Percentiles rank a stretch among this genome's conserved stretches.
Conservation (phyloP, 2,113 vertebrate genomes). For the Phrynocephalus versicolor region DNA sequence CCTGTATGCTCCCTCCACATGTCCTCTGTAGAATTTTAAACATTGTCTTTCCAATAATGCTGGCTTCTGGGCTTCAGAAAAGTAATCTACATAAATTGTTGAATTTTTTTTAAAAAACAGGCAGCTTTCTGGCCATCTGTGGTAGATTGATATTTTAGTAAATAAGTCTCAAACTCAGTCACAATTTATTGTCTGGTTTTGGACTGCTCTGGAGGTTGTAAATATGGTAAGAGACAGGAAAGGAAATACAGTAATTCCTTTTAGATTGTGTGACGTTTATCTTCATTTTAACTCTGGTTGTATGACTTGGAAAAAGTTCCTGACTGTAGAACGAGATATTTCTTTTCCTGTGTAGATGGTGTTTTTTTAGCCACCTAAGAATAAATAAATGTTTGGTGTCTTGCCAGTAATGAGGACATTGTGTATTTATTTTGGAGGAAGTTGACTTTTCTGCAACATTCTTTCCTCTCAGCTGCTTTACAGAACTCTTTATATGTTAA, state of each 20-base stretch:
- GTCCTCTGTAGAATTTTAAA: background rate
- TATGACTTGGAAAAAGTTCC: background rate
- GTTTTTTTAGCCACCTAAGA: background rate
- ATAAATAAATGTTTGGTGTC: background rate
- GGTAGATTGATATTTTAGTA: background rate
- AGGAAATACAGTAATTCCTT: background rate
- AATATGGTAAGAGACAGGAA: background rate
- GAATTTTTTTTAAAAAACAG: background rate
- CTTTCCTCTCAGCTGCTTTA: background rate
- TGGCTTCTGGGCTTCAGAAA: background rate
- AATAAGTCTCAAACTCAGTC: background rate
- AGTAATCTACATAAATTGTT: background rate
- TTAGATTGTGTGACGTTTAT: background rate
- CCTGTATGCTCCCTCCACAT: background rate
- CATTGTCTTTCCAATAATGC: background rate
- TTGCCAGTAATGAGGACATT: background rate
- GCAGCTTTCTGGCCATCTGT: background rate
- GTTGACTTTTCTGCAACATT: background rate
- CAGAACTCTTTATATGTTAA: background rate
- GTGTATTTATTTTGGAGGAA: background rate
- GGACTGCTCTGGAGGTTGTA: background rate
- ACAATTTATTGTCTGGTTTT: background rate
- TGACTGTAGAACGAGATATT: background rate
- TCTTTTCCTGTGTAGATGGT: background rate
- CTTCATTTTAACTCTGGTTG: background rate